These are phyloP conservation scores for Pegoplata infirma DNA, from an alignment of 2,888 invertebrate species.

Conservation along the genomic window DNA sequence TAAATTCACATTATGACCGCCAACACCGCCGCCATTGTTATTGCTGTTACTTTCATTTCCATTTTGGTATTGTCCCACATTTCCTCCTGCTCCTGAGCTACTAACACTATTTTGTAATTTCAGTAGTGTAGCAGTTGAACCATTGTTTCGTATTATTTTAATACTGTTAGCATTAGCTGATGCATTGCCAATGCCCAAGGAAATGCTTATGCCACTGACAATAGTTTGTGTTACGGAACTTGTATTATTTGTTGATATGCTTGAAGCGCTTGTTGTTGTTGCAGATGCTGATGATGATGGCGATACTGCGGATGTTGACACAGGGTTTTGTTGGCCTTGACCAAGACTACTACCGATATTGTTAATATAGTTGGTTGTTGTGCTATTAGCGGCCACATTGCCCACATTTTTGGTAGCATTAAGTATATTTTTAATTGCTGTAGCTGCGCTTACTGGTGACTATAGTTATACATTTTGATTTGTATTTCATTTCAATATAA, in stretches of 20 bases:
- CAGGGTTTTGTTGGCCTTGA: slow-evolving; percentile 11
- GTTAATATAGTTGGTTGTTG: slow-evolving; percentile 11
- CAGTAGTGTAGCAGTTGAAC: not conserved
- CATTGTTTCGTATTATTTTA: slow-evolving; percentile 56
- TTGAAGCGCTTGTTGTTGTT: slow-evolving; percentile 39
- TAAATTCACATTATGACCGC: slow-evolving; percentile 14
- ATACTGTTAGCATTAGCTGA: slow-evolving; percentile 24
- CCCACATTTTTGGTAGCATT: slow-evolving; percentile 75
- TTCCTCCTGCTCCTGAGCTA: slow-evolving; percentile 20
- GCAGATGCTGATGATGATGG: not conserved
- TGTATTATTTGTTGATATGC: slow-evolving; percentile 39
- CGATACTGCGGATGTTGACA: slow-evolving; percentile 28
- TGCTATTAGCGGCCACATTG: slow-evolving; percentile 54
- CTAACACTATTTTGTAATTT: slow-evolving; percentile 29
- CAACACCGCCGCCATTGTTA: not conserved
- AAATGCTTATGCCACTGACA: slow-evolving; percentile 73
- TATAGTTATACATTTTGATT: slow-evolving; percentile 40
- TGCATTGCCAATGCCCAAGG: slow-evolving; percentile 70
- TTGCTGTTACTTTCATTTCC: slow-evolving; percentile 56
- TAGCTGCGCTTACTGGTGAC: slow-evolving; percentile 74
- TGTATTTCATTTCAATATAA: slow-evolving; percentile 1
- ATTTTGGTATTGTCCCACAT: slow-evolving; percentile 63
- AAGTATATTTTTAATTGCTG: slow-evolving; percentile 74
- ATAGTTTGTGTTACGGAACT: slow-evolving; percentile 71
- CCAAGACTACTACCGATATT: slow-evolving; percentile 12